These are phyloP conservation scores for Phylloscopus collybita DNA, from an alignment of 2,797 vertebrate species.

Conservation along the genomic window DNA sequence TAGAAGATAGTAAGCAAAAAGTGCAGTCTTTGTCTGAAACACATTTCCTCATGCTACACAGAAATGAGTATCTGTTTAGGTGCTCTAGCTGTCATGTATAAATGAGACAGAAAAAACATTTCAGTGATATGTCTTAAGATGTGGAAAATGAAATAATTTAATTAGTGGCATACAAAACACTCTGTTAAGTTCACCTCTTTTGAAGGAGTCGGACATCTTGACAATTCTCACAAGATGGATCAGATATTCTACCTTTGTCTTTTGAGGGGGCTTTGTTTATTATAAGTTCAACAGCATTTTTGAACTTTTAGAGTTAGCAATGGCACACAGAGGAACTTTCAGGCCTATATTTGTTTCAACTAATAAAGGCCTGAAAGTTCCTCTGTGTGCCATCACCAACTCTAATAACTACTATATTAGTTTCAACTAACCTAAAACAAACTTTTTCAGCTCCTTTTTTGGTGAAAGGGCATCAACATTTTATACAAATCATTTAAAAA, in stretches of 20 bases:
- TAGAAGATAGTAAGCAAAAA: background rate
- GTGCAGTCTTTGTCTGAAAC: background rate
- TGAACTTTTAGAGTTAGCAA: background rate
- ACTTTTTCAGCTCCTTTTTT: constrained; percentile 37
- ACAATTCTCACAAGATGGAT: background rate
- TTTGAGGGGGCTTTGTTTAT: background rate
- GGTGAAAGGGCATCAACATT: constrained; percentile 8
- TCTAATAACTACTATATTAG: background rate
- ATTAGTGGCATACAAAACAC: background rate
- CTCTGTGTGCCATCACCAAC: no score
- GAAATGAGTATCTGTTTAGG: background rate
- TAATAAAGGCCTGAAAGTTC: background rate
- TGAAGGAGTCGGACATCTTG: background rate
- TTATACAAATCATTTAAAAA: constrained; percentile 14
- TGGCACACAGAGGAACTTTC: background rate
- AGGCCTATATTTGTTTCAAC: background rate
- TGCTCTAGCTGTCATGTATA: background rate
- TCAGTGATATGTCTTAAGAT: background rate
- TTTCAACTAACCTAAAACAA: background rate
- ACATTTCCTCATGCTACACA: background rate
- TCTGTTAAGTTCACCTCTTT: background rate
- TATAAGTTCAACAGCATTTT: background rate
- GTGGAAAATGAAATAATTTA: background rate
- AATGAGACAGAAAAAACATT: background rate
- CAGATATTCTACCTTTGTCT: background rate